phyloP scores from a whole-genome alignment of 2,797 vertebrate genomes.

The Taenioides sp. region DNA sequence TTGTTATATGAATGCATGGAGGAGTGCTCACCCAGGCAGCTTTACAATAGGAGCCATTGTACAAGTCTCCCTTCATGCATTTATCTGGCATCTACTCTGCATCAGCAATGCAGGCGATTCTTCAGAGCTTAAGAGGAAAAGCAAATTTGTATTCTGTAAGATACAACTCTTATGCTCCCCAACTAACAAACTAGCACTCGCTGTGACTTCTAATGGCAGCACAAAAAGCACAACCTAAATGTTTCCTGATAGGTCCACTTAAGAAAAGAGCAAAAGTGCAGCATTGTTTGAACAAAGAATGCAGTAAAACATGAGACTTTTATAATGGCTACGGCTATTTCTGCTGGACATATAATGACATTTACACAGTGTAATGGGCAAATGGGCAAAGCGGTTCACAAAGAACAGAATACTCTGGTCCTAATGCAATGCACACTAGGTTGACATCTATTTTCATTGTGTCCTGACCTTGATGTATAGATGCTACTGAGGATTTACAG shows the following conservation, averaged over 20 bases:
- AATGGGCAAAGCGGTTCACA: slow-evolving; percentile 54
- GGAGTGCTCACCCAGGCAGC: slow-evolving; percentile 52
- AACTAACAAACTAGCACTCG: slow-evolving; percentile 64
- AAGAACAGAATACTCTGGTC: slow-evolving; percentile 56
- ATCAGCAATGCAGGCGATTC: slow-evolving; percentile 64
- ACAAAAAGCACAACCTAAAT: slow-evolving; percentile 50
- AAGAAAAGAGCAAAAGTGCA: slow-evolving; percentile 56
- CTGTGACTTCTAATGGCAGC: slow-evolving; percentile 51
- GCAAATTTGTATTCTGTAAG: slow-evolving; percentile 69
- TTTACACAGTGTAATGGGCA: slow-evolving; percentile 54
- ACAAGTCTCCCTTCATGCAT: slow-evolving; percentile 63
- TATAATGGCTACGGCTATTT: slow-evolving; percentile 70
- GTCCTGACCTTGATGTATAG: slow-evolving; percentile 59
- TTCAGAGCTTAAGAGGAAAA: slow-evolving; percentile 60
- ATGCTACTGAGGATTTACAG: slow-evolving; percentile 62
- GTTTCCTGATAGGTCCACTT: slow-evolving; percentile 66
- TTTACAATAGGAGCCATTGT: slow-evolving; percentile 70
- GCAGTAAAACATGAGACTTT: slow-evolving; percentile 60
- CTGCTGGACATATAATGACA: slow-evolving; percentile 63
- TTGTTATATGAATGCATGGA: slow-evolving; percentile 63
- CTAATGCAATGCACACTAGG: slow-evolving; percentile 60
- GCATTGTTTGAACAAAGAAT: slow-evolving; percentile 53
- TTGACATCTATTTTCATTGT: slow-evolving; percentile 59
- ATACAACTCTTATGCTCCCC: slow-evolving; percentile 64
- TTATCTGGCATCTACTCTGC: slow-evolving; percentile 64